Evolutionary conservation across 2,797 vertebrate genomes (phyloP), one percentile per base, ranked within the genome.

Genomic region (Etheostoma nigrum): DNA sequence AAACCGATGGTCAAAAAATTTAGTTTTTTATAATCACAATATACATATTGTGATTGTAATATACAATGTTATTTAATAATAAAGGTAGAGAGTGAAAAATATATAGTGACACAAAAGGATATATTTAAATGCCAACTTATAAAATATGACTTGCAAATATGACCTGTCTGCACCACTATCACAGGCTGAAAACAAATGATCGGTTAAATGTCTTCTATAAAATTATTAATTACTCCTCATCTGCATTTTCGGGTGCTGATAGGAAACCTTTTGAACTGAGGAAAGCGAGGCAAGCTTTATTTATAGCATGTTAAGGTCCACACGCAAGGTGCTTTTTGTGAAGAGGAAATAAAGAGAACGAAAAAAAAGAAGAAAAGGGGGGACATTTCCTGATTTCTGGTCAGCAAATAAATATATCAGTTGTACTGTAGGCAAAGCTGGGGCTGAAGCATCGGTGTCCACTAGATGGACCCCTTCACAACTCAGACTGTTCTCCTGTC

Each of bases 391-490:
- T 58, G 10, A 14, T 42, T 30, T 58, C 11, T 25, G 19, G 1
- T 44, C 58, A 45, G 3, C 5, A 9, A 6, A 30, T 15, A 23
- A 53, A 18, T 1, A 23, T 27, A 15, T n/a, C 10, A 11, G 36
- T 40, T 53, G 36, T 12, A 25, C 6, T 40, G 40, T 12, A 65
- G 8, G 8, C 12, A 8, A 2, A 4, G 6, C 18, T 44, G 52
- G n/a, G n/a, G 2, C 51, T 45, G n/a, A 18, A 49, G 67, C 36
- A 18, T 1, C 27, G 14, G 7, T 21, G 21, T 58, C 67, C 67
- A 58, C 23, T 30, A 71, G 67, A 53, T 72, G 68, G 68, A 59
- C 0, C 48, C 48, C 48, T 54, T 47, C 27, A 25, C 15, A 59
- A 2, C 65, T 62, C 53, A 33, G 30, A 15, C 5, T 0, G 21